phyloP scores from a whole-genome alignment of 1,140 invertebrate genomes.

The Eciton burchellii region DNA sequence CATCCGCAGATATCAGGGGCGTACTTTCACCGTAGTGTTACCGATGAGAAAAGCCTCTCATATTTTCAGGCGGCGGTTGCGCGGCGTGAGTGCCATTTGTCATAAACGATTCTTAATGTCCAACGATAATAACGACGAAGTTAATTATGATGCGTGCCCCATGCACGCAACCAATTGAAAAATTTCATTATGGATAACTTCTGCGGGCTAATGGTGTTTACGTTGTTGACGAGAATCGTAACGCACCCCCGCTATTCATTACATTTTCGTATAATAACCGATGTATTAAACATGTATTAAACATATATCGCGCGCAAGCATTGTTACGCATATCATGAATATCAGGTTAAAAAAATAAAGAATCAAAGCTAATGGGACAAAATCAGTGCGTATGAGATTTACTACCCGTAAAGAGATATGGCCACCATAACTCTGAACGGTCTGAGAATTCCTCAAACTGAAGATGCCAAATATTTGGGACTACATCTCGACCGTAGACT shows the following conservation, averaged over 20 bases:
- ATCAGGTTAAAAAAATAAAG: too few relatives aligned
- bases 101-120: slow-evolving; percentile 1
- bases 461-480: too few relatives aligned
- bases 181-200: slow-evolving; percentile 30
- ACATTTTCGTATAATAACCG: slow-evolving; percentile 3
- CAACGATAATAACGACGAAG: not conserved
- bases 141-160: slow-evolving; percentile 40
- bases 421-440: too few relatives aligned
- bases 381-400: too few relatives aligned
- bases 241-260: not conserved
- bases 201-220: not conserved
- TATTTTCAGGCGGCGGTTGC: slow-evolving; percentile 19
- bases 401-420: too few relatives aligned
- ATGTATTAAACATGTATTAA: not conserved
- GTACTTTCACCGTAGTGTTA: not conserved
- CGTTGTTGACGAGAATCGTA: not conserved
- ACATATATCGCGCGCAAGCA: not conserved
- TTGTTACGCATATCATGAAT: not conserved
- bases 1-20: not conserved
- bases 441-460: too few relatives aligned
- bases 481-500: too few relatives aligned
- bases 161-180: slow-evolving; percentile 2
- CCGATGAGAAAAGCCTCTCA: slow-evolving; percentile 26
- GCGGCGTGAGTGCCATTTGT: slow-evolving; percentile 1
- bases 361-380: too few relatives aligned